phyloP scores from a whole-genome alignment of 1,140 invertebrate species.

The Maconellicoccus hirsutus region DNA sequence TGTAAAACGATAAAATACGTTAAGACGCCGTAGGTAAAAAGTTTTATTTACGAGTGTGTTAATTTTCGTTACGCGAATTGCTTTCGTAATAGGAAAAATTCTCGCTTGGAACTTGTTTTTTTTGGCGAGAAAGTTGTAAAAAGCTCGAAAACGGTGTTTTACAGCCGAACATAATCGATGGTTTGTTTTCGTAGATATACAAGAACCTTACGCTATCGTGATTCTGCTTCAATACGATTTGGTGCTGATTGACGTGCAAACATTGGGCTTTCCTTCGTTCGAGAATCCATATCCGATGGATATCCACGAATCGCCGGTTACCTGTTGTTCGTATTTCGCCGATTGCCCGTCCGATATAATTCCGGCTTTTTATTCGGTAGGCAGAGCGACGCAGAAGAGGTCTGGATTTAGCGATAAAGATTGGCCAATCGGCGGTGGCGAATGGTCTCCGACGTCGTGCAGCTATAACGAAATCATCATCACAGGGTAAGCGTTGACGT shows the following conservation, averaged over 20 bases:
- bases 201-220: constrained; percentile 94
- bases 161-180: too few relatives aligned
- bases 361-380: constrained; percentile 82
- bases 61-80: too few relatives aligned
- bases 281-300: constrained; percentile 99
- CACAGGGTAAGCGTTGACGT: constrained; percentile 59
- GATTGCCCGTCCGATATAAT: constrained; percentile 97
- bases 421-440: constrained; percentile 91
- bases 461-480: constrained; percentile 95
- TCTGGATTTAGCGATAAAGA: constrained; percentile 86
- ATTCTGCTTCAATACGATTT: constrained; percentile 95
- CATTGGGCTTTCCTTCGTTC: constrained; percentile 92
- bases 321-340: constrained; percentile 88
- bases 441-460: constrained; percentile 83
- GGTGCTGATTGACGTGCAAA: constrained; percentile 91
- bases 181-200: constrained; percentile 58
- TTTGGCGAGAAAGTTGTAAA: too few relatives aligned
- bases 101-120: too few relatives aligned
- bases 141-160: too few relatives aligned
- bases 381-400: constrained; percentile 53
- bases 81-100: too few relatives aligned
- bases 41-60: too few relatives aligned
- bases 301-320: constrained; percentile 93
- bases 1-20: too few relatives aligned
- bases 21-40: too few relatives aligned